Evolutionary conservation across 2,888 invertebrate species (phyloP).

Genomic region (Cheilosia scutellata): DNA sequence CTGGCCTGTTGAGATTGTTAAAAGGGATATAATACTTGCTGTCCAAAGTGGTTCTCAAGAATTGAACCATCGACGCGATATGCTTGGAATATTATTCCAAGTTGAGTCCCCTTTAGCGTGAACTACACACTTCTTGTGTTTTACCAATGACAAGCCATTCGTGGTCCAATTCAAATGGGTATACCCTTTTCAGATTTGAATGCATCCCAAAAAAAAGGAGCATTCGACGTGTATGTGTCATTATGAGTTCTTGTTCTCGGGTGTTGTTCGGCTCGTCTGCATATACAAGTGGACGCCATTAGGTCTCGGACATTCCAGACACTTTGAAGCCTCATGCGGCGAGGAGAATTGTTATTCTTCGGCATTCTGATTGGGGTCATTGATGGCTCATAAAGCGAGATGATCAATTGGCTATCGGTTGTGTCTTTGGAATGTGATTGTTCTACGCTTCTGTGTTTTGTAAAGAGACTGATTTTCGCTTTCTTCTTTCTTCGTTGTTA

Average conservation of each 20-base stretch:
- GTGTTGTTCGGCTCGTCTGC: background rate
- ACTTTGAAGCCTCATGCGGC: slow-evolving; percentile 61
- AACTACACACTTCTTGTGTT: slow-evolving; percentile 12
- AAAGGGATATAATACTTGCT: no score
- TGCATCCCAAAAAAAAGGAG: slow-evolving; percentile 8
- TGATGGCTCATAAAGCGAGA: slow-evolving; percentile 61
- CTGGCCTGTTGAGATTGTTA: no score
- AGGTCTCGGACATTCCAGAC: slow-evolving; percentile 71
- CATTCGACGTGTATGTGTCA: slow-evolving; percentile 5
- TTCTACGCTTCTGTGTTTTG: slow-evolving; percentile 71
- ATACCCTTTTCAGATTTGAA: background rate
- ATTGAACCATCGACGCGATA: background rate
- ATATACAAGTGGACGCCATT: slow-evolving; percentile 59
- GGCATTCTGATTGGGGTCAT: slow-evolving; percentile 64
- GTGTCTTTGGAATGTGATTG: slow-evolving; percentile 66
- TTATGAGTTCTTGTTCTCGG: slow-evolving; percentile 23
- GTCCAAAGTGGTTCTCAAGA: no score
- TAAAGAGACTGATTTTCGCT: background rate
- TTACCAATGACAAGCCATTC: slow-evolving; percentile 26
- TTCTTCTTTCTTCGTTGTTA: background rate
- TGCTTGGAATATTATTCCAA: background rate
- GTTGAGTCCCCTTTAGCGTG: slow-evolving; percentile 1
- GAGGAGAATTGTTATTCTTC: slow-evolving; percentile 36
- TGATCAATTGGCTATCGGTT: slow-evolving; percentile 70
- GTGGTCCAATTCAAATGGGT: slow-evolving; percentile 1